Evolutionary conservation across 2,797 vertebrate genomes (phyloP), one percentile per base, ranked within the genome.

Genomic region (Podarcis lilfordi): DNA sequence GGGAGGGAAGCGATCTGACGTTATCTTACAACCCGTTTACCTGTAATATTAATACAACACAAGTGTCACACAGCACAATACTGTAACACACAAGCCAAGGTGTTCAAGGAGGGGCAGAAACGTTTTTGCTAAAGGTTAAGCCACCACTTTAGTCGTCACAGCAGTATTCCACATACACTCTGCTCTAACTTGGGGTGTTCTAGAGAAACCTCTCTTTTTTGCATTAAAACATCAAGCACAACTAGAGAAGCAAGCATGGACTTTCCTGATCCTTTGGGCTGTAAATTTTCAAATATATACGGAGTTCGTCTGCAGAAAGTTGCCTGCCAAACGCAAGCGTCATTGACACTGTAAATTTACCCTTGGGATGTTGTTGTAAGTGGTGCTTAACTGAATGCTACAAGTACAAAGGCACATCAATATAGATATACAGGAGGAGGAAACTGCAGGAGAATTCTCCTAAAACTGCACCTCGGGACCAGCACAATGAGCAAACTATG

Each of bases 21-120:
- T 21, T 92, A 94, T 86, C 93, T 95, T 92, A 95, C 92, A 92
- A 69, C 76, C 55, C 89, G 82, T 86, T 92, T 86, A 81, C 78
- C 91, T 91, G 91, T 93, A 95, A 92, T 90, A 43, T 21, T 92
- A 92, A 91, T 89, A 87, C 88, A 85, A 93, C 91, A 93, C 85
- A 55, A 69, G 19, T 66, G 90, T 93, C 93, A 88, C 91, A 89
- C 93, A 78, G 68, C 91, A 92, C 85, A 50, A 0, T 66, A 85
- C 29, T 1, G 71, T 50, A 59, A 27, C 71, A 27, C 8, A 13
- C 2, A 69, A 61, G 84, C 85, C 80, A 25, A 90, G 77, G 32
- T 69, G 83, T 91, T 32, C 13, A 9, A 82, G 66, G 86, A 89
- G 88, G 50, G 6, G 6, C 32, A 77, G 90, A 64, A 85, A 75